Evolutionary conservation across 2,888 invertebrate genomes (phyloP), one percentile per base, ranked within the genome.

Genomic region (Harmothoe impar): DNA sequence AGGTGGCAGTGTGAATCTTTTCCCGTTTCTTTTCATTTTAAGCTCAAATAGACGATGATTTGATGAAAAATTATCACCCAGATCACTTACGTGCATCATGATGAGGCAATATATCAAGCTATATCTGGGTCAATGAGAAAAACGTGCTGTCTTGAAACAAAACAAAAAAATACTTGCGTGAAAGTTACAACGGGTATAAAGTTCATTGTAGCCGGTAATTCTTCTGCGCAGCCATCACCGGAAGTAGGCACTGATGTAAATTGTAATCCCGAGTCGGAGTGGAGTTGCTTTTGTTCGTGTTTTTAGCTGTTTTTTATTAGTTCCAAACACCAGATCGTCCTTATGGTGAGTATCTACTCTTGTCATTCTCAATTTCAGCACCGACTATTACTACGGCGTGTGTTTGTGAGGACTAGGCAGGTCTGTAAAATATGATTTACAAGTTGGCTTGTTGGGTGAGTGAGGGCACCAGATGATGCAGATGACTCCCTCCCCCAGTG

Each of bases 261-360:
- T 31, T 77, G 29, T 31, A 77, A 77, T 77, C 31, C 17, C 1
- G 5, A 62, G 62, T 1, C 25, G 77, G 17, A 17, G 25, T 1
- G 29, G 7, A 31, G 1, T 25, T 29, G 77, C 77, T 77, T 77
- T 77, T 77, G 77, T 77, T 77, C 77, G 29, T 29, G 77, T 77
- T 31, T 29, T 20, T 77, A 17, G 15, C 17, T 77, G 31, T 77
- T 77, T 77, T 15, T 77, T 29, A 77, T 1, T 17, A 17, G 15
- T 77, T 25, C 31, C 17, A 77, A 7, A 77, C 31, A 31, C n/a
- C 77, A 77, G n/a, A 25, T 29, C 31, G 1, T 15, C 77, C 31
- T 15, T 77, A 77, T 77, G 77, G 77, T 77, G 25, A 25, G 77
- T 77, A 77, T 29, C 25, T 25, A 15, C 25, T 77, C 31, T 17